phyloP scores from a whole-genome alignment of 2,888 invertebrate species.

The Strigamia maritima region DNA sequence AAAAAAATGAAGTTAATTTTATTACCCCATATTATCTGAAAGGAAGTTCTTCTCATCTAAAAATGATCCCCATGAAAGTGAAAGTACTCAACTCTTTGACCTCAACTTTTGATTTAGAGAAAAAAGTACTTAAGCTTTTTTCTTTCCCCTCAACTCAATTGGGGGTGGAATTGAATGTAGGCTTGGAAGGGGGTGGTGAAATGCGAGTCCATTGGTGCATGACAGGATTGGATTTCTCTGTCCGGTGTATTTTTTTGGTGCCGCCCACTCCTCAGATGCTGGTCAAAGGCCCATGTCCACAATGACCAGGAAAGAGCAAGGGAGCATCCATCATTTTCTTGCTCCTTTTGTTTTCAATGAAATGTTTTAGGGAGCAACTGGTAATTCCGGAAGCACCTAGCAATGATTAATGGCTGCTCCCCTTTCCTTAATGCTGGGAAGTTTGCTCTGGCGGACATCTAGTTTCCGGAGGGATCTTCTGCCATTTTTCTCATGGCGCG shows the following conservation, averaged over 20 bases:
- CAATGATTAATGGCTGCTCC: slow-evolving; percentile 4
- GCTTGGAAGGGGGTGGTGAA: neutral
- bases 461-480: slow-evolving; percentile 4
- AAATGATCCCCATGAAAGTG: neutral
- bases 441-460: neutral
- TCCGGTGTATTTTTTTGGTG: neutral
- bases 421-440: slow-evolving; percentile 4
- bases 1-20: too few species aligned
- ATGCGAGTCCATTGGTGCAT: neutral
- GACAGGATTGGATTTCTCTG: neutral
- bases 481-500: neutral
- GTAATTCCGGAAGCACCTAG: neutral
- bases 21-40: too few species aligned
- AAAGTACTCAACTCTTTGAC: neutral
- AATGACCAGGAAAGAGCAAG: neutral
- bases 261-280: neutral
- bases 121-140: neutral
- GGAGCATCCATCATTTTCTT: neutral
- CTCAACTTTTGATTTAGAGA: neutral
- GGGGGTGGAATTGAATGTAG: neutral
- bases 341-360: neutral
- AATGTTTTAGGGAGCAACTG: neutral
- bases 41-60: too few species aligned
- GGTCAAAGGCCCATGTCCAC: neutral
- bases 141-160: neutral